phyloP scores from a whole-genome alignment of 2,888 invertebrate species.

The Drosophila bunnanda region DNA sequence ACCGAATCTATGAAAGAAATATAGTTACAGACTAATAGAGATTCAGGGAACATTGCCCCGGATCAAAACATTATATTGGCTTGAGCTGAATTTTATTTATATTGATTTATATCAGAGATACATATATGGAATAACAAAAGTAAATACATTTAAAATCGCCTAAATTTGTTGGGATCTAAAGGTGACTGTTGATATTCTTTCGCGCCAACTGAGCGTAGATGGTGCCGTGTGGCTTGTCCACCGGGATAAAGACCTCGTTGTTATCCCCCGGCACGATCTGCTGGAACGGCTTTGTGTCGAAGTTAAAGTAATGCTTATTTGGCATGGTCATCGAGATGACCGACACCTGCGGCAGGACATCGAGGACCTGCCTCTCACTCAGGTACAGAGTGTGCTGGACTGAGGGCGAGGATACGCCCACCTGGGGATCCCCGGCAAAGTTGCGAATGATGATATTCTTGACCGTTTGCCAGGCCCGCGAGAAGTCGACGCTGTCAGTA shows the following conservation, averaged over 20 bases:
- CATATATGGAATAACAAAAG: background rate
- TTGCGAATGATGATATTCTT: conserved; percentile 89
- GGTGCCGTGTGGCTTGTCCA: conserved; percentile 92
- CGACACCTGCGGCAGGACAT: conserved; percentile 89
- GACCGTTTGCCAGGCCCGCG: conserved; percentile 89
- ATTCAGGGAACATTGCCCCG: too few species aligned
- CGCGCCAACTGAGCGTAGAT: conserved; percentile 90
- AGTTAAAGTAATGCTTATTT: conserved; percentile 91
- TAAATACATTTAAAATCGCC: background rate
- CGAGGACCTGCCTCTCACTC: conserved; percentile 88
- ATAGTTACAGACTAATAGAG: too few species aligned
- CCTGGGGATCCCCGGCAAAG: conserved; percentile 90
- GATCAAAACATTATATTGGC: too few species aligned
- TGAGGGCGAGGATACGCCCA: conserved; percentile 90
- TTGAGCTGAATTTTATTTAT: background rate
- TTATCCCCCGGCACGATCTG: conserved; percentile 87
- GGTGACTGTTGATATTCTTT: conserved; percentile 78
- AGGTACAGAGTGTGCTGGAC: conserved; percentile 92
- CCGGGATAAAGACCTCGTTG: conserved; percentile 90
- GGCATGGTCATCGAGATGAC: conserved; percentile 92
- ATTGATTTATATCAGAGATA: background rate
- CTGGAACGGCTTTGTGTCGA: conserved; percentile 91
- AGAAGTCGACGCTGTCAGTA: conserved; percentile 88
- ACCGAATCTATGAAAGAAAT: too few species aligned
- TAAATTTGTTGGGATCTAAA: conserved; percentile 56